A percentile compares a stretch with the other conserved stretches of the same genome.
These are phyloP conservation scores for Scomber colias DNA, from an alignment of 2,113 vertebrate genomes.

Conservation along the genomic window DNA sequence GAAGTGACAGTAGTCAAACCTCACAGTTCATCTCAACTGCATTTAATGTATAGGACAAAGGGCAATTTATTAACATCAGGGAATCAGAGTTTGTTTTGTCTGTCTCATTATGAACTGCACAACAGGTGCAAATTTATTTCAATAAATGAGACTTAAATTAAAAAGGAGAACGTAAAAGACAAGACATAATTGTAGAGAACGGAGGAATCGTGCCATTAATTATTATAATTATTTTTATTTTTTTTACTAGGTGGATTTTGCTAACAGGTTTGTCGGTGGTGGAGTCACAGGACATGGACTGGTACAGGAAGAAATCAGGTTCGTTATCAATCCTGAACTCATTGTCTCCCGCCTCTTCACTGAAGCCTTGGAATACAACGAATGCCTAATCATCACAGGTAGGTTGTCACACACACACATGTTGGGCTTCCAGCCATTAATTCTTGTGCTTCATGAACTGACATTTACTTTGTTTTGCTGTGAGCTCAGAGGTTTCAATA, in stretches of 20 bases:
- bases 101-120: neutral
- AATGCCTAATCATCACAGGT: slow-evolving; percentile 99
- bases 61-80: neutral
- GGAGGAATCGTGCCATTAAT: neutral
- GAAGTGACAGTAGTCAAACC: slow-evolving; percentile 29
- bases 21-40: slow-evolving; percentile 28
- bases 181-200: too few species aligned
- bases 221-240: neutral
- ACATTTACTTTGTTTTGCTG: too few species aligned
- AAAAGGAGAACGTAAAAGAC: too few species aligned
- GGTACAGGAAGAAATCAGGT: slow-evolving; percentile 98
- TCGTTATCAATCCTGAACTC: slow-evolving; percentile 97
- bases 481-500: too few species aligned
- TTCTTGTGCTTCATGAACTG: too few species aligned
- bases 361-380: slow-evolving; percentile 93
- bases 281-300: slow-evolving; percentile 94
- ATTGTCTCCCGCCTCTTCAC: slow-evolving; percentile 97
- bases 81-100: neutral
- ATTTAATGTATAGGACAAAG: slow-evolving; percentile 3
- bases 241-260: slow-evolving; percentile 95
- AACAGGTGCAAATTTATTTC: neutral
- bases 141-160: too few species aligned
- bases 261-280: slow-evolving; percentile 95
- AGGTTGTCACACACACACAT: neutral
- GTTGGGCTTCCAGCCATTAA: neutral